phyloP scores from a whole-genome alignment of 2,888 invertebrate genomes.

The Nezara viridula region DNA sequence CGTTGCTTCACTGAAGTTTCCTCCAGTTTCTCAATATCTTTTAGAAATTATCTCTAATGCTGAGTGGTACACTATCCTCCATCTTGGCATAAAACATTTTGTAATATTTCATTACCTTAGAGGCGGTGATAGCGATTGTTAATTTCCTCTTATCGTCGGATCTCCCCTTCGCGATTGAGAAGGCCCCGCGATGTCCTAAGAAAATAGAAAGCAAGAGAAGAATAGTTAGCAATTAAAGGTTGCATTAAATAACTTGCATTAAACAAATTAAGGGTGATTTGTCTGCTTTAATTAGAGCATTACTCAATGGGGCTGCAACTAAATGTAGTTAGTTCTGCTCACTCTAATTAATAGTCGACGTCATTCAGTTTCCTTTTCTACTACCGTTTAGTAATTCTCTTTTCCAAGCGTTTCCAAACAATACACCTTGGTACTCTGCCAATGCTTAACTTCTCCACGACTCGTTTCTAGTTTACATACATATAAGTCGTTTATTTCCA shows the following conservation, averaged over 20 bases:
- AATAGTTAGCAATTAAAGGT: not conserved
- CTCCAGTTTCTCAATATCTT: conserved; percentile 1
- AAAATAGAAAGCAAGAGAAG: conserved; percentile 19
- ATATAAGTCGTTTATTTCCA: too few relatives aligned
- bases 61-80: not conserved
- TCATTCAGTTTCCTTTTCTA: not conserved
- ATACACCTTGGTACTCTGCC: not conserved
- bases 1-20: conserved; percentile 5
- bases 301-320: not conserved
- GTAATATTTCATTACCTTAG: not conserved
- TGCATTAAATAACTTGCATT: not conserved
- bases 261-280: not conserved
- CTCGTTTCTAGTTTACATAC: too few relatives aligned
- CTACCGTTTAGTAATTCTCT: not conserved
- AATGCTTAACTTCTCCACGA: not conserved
- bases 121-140: conserved; percentile 15
- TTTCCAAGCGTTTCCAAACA: not conserved
- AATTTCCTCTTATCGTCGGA: not conserved
- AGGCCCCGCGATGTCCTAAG: not conserved
- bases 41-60: not conserved
- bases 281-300: not conserved
- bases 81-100: conserved; percentile 13
- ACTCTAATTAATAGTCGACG: not conserved
- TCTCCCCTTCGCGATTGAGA: not conserved
- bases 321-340: not conserved